Evolutionary conservation across 2,888 invertebrate genomes (phyloP), one percentile per base, ranked within the genome.

Genomic region (Epinotia ramella): DNA sequence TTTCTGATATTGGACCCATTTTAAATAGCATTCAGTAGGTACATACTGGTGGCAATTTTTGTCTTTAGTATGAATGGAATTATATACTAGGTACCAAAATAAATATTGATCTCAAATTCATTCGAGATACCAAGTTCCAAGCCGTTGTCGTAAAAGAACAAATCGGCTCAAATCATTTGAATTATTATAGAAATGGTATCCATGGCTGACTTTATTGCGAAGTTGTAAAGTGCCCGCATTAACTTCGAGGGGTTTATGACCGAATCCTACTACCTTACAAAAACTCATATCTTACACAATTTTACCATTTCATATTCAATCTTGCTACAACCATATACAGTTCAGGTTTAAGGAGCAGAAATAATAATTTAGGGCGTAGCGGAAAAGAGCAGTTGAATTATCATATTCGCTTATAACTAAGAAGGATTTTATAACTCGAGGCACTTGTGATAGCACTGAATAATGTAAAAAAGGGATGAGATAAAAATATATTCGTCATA

Each of bases 101-200:
- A 57, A 24, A 62, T 60, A 69, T 60, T 49, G 33, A 49, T 24
- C 65, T 66, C 60, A 59, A 28, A 33, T 62, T 56, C 59, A 59
- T 59, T 65, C 64, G 53, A 28, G 67, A 73, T 73, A 68, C 6
- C 49, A 66, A 63, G 71, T 62, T 76, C 67, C 53, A 53, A 67
- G 78, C 77, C 65, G 73, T 57, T 69, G 68, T 63, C 77, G 78
- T 77, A 78, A 78, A 77, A 73, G 62, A 73, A 73, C 62, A 70
- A 77, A 74, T 73, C 77, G 73, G 73, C 73, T 76, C 67, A 76
- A 79, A 77, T 77, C 78, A 81, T 83, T 81, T 85, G 84, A 87
- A 84, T 84, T 84, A 84, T 84, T 81, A 82, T 78, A 81, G 81
- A 77, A 81, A 81, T 78, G 76, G 80, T 80, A 78, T 79, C 79